Conservation (phyloP, 2,113 vertebrate genomes). For the Pavo muticus region DNA sequence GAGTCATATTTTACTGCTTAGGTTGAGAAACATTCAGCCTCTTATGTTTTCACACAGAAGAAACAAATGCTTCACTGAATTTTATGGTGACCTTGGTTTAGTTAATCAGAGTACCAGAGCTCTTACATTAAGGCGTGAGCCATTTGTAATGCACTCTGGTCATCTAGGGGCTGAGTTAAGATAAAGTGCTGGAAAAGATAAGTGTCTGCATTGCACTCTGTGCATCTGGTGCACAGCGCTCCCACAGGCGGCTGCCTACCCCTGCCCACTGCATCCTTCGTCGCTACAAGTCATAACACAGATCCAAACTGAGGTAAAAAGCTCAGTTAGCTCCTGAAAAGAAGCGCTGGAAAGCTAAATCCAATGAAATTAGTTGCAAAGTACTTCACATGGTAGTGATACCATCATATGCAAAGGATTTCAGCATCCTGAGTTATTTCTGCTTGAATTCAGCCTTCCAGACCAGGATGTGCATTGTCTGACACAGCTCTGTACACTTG, state of each 20-base stretch:
- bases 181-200: not conserved
- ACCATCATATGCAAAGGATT: not conserved
- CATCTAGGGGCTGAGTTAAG: not conserved
- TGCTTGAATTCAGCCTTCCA: not conserved
- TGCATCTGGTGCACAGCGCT: not conserved
- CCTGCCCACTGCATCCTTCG: not conserved
- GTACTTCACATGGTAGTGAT: not conserved
- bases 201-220: not conserved
- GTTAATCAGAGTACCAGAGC: not conserved
- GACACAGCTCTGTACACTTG: not conserved
- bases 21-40: not conserved
- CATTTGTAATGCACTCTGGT: not conserved
- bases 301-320: not conserved
- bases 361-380: not conserved
- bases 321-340: not conserved
- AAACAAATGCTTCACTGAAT: not conserved
- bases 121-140: not conserved
- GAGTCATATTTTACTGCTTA: not conserved
- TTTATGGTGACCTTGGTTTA: not conserved
- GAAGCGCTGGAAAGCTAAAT: not conserved
- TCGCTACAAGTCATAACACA: not conserved
- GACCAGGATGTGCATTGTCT: fast-evolving
- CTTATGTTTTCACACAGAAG: not conserved
- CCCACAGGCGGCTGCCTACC: not conserved
- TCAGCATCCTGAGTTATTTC: not conserved